Percentiles rank a stretch among this genome's conserved stretches.
Evolutionary conservation across 2,797 vertebrate genomes (phyloP).

Genomic region (Numenius phaeopus): DNA sequence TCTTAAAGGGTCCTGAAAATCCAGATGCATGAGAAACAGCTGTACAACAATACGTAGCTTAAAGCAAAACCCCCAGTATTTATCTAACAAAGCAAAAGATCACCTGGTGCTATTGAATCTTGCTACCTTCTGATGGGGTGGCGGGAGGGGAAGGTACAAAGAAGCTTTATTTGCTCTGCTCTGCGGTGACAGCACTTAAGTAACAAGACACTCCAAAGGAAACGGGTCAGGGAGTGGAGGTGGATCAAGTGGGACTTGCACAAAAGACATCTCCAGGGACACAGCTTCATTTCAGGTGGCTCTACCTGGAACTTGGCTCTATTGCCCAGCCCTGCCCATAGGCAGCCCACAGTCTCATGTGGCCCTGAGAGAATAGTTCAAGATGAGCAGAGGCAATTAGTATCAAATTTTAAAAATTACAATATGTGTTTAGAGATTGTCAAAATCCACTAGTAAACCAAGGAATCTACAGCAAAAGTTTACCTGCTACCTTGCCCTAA

Average conservation of each 20-base stretch:
- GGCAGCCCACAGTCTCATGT: not conserved
- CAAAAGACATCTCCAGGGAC: not conserved
- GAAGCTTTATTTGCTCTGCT: not conserved
- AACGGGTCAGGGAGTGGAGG: not conserved
- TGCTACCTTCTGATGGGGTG: not conserved
- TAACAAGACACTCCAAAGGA: not conserved
- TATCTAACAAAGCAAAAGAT: not conserved
- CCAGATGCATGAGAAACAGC: not conserved
- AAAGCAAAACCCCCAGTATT: not conserved
- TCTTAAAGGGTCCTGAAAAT: not conserved
- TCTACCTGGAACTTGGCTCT: not conserved
- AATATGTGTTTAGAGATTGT: not conserved
- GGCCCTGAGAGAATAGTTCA: not conserved
- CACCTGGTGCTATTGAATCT: not conserved
- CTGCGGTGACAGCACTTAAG: not conserved
- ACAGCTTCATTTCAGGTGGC: not conserved
- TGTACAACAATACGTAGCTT: not conserved
- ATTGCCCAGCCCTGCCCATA: not conserved
- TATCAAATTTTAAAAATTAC: not conserved
- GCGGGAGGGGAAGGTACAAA: not conserved
- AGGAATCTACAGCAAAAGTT: not conserved
- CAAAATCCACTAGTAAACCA: not conserved
- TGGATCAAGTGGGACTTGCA: not conserved
- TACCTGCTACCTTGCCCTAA: not conserved
- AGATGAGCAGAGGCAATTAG: not conserved